A percentile compares a stretch with the other conserved stretches of the same genome.
Evolutionary conservation across 2,888 invertebrate species (phyloP).

Genomic region (Abscondita cerata): DNA sequence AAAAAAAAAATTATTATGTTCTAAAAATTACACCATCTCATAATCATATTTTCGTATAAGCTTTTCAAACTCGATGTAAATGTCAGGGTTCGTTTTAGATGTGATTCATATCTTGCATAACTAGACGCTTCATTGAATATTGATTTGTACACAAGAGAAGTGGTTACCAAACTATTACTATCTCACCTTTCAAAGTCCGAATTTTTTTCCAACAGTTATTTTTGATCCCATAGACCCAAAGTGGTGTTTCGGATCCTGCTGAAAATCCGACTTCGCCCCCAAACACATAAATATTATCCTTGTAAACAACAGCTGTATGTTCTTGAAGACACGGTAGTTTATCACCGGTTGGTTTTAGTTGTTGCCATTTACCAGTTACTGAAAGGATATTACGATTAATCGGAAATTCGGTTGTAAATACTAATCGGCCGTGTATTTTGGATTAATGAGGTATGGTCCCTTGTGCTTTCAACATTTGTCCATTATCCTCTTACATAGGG

Average conservation of each 20-base stretch:
- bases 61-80: too few species aligned
- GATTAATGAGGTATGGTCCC: too few species aligned
- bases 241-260: slow-evolving; percentile 77
- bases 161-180: neutral
- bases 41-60: too few species aligned
- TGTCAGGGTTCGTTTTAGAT: too few species aligned
- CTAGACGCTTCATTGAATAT: too few species aligned
- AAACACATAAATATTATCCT: slow-evolving; percentile 79
- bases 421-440: too few species aligned
- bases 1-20: too few species aligned
- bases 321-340: slow-evolving; percentile 83
- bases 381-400: slow-evolving; percentile 44
- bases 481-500: slow-evolving; percentile 15
- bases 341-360: slow-evolving; percentile 72
- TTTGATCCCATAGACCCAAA: slow-evolving; percentile 83
- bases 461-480: neutral
- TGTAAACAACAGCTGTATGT: slow-evolving; percentile 82
- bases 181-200: slow-evolving; percentile 62
- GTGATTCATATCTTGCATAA: too few species aligned
- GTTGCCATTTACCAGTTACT: slow-evolving; percentile 80
- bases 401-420: neutral
- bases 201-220: slow-evolving; percentile 68
- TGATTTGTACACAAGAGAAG: too few species aligned
- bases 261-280: slow-evolving; percentile 86
- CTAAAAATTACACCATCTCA: too few species aligned